Conservation (phyloP, 2,888 invertebrate species). For the Phengaris alcon region DNA sequence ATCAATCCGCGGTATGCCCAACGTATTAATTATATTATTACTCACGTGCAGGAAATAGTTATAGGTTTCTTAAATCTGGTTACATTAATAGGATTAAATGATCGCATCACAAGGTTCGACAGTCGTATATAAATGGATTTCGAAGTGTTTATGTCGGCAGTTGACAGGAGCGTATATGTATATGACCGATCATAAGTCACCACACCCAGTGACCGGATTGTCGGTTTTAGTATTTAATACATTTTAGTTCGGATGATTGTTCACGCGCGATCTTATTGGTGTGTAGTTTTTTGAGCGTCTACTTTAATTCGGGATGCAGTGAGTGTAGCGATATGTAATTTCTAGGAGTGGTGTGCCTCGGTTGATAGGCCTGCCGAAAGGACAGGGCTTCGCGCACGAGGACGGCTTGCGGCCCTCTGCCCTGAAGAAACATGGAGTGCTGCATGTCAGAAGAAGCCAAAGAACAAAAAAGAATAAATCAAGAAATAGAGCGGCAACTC, state of each 20-base stretch:
- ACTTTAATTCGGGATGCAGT: constrained; percentile 54
- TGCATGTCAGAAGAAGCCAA: constrained; percentile 99
- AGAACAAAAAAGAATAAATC: constrained; percentile 99
- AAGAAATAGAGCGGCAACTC: constrained; percentile 99
- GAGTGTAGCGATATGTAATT: constrained; percentile 71
- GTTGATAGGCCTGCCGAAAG: constrained; percentile 79
- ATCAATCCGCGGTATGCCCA: constrained; percentile 81
- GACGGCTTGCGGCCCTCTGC: constrained; percentile 76
- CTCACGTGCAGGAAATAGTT: constrained; percentile 81
- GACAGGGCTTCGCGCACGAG: constrained; percentile 77
- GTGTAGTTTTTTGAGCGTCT: constrained; percentile 58
- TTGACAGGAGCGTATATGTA: constrained; percentile 82
- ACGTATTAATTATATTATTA: constrained; percentile 84
- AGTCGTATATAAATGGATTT: constrained; percentile 81
- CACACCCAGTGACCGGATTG: constrained; percentile 82
- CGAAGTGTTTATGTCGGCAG: constrained; percentile 81
- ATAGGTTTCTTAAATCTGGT: constrained; percentile 89
- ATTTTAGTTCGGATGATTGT: constrained; percentile 75
- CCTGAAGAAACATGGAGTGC: constrained; percentile 94
- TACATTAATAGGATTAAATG: constrained; percentile 87
- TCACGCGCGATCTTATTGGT: constrained; percentile 69
- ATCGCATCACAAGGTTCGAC: constrained; percentile 79
- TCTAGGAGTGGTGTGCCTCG: constrained; percentile 80
- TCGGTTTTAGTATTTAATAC: constrained; percentile 76
- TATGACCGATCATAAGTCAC: constrained; percentile 81